These are phyloP conservation scores for Clupea harengus DNA, from an alignment of 2,113 vertebrate species.

Conservation along the genomic window DNA sequence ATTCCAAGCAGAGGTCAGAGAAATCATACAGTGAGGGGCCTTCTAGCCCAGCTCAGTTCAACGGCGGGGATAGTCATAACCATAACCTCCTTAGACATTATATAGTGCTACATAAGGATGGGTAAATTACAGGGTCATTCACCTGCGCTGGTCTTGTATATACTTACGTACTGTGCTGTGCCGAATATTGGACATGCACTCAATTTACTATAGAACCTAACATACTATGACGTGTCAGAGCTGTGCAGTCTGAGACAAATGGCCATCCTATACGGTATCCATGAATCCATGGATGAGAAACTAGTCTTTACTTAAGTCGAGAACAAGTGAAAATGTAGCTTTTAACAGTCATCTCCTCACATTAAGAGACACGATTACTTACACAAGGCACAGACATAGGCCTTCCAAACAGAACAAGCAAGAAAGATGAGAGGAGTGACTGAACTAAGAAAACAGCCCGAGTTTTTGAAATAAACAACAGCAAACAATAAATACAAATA, in stretches of 20 bases:
- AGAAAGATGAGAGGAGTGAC: neutral
- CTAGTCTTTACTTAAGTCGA: no score
- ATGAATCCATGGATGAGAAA: no score
- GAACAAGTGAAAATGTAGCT: neutral
- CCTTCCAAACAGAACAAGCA: neutral
- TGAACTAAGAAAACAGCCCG: neutral
- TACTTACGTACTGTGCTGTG: neutral
- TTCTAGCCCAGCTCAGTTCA: neutral
- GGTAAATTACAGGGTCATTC: neutral
- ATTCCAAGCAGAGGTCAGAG: neutral
- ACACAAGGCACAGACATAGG: neutral
- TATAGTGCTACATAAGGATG: neutral
- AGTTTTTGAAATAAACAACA: neutral
- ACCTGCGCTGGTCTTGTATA: neutral
- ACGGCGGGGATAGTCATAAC: neutral
- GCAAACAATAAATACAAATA: neutral
- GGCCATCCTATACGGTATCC: neutral
- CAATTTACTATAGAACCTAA: neutral
- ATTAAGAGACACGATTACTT: neutral
- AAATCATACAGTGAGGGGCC: neutral
- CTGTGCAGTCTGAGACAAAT: neutral
- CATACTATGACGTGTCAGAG: neutral
- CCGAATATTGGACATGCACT: neutral
- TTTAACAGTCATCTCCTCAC: neutral
- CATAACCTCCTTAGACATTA: neutral